A percentile compares a stretch with the other conserved stretches of the same genome.
Evolutionary conservation across 2,888 invertebrate genomes (phyloP).

Genomic region (Octonoba sinensis): DNA sequence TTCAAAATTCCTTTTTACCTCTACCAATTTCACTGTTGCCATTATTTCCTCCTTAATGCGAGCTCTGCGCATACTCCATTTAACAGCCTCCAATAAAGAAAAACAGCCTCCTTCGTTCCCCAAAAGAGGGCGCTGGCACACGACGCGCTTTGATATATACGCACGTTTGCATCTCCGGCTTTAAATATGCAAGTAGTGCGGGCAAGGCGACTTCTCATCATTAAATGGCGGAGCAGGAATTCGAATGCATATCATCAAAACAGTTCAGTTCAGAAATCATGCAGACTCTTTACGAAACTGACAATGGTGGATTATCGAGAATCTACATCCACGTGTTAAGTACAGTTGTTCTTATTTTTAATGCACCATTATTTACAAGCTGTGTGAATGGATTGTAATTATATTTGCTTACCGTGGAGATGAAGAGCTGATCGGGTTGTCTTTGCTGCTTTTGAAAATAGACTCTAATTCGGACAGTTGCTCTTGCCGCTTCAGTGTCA

Average conservation of each 20-base stretch:
- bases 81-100: too few relatives aligned
- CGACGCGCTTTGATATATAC: conserved; percentile 42
- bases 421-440: neutral
- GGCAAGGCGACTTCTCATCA: neutral
- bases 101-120: neutral
- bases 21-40: too few relatives aligned
- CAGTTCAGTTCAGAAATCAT: too few relatives aligned
- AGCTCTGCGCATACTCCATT: too few relatives aligned
- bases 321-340: neutral
- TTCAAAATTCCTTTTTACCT: too few relatives aligned
- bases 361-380: too few relatives aligned
- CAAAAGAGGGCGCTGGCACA: conserved; percentile 41
- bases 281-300: neutral
- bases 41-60: too few relatives aligned
- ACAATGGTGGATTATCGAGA: conserved; percentile 34
- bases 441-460: conserved; percentile 32
- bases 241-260: too few relatives aligned
- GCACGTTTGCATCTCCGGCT: conserved; percentile 20
- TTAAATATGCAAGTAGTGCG: conserved; percentile 57
- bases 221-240: too few relatives aligned
- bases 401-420: conserved; percentile 38
- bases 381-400: neutral
- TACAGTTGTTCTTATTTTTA: too few relatives aligned
- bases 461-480: conserved; percentile 53
- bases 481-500: conserved; percentile 30